A percentile compares a stretch with the other conserved stretches of the same genome.
Evolutionary conservation across 2,888 invertebrate species (phyloP).

Genomic region (Herminia tarsipennalis): DNA sequence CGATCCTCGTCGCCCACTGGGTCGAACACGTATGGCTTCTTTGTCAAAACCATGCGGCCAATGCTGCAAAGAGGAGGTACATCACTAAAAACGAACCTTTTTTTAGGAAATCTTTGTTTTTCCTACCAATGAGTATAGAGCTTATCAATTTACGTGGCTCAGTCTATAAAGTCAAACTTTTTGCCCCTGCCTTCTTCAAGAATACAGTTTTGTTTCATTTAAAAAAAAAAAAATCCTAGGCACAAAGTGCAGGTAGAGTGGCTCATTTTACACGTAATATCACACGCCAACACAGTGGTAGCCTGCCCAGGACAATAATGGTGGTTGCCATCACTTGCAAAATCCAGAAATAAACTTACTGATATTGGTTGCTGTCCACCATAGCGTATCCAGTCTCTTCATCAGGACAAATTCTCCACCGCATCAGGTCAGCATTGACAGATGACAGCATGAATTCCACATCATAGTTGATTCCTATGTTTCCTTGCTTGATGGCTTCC

Average conservation of each 20-base stretch:
- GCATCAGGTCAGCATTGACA: conserved; percentile 93
- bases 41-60: conserved; percentile 90
- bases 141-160: no score
- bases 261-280: no score
- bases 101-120: no score
- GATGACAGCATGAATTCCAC: conserved; percentile 92
- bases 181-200: no score
- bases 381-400: conserved; percentile 88
- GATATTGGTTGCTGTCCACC: conserved; percentile 90
- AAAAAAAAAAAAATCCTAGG: no score
- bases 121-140: no score
- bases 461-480: conserved; percentile 90
- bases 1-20: conserved; percentile 89
- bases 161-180: no score
- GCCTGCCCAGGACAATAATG: no score
- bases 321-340: no score
- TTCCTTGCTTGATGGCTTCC: conserved; percentile 91
- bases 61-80: conserved; percentile 80
- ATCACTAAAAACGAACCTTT: neutral
- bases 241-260: no score
- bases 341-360: conserved; percentile 84
- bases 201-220: no score
- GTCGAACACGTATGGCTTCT: conserved; percentile 90
- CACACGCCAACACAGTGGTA: no score
- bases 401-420: conserved; percentile 90